Evolutionary conservation across 1,140 invertebrate genomes (phyloP).

Genomic region (Panulirus ornatus): DNA sequence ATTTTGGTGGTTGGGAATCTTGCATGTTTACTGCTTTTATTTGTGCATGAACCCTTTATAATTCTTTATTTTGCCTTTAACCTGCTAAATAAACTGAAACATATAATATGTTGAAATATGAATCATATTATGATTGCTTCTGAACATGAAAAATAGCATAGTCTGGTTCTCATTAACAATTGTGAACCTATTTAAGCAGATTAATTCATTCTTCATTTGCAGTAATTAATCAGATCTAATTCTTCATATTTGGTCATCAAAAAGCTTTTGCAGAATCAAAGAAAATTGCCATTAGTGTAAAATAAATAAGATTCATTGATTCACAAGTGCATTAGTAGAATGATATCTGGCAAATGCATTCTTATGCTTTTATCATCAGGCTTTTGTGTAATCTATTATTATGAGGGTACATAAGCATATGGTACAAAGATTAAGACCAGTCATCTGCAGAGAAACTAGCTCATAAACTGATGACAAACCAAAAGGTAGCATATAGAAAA

Average conservation of each 20-base stretch:
- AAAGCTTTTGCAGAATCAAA: too few species aligned
- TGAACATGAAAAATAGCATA: constrained; percentile 25
- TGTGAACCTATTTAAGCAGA: neutral
- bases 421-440: neutral
- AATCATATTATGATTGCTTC: neutral
- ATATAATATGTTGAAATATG: constrained; percentile 21
- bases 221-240: too few species aligned
- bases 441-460: neutral
- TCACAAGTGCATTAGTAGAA: too few species aligned
- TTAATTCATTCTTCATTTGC: neutral
- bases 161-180: constrained; percentile 52
- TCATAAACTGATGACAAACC: neutral
- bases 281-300: too few species aligned
- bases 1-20: constrained; percentile 58
- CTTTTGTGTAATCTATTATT: neutral
- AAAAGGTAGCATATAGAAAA: neutral
- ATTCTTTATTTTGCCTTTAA: constrained; percentile 43
- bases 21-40: constrained; percentile 24
- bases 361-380: too few species aligned
- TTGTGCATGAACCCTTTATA: constrained; percentile 37
- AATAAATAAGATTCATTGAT: too few species aligned
- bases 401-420: neutral
- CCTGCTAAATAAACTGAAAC: constrained; percentile 62
- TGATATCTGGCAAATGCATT: too few species aligned
- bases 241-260: too few species aligned